Evolutionary conservation across 2,888 invertebrate genomes (phyloP).

Genomic region (Teinopalpus imperialis): DNA sequence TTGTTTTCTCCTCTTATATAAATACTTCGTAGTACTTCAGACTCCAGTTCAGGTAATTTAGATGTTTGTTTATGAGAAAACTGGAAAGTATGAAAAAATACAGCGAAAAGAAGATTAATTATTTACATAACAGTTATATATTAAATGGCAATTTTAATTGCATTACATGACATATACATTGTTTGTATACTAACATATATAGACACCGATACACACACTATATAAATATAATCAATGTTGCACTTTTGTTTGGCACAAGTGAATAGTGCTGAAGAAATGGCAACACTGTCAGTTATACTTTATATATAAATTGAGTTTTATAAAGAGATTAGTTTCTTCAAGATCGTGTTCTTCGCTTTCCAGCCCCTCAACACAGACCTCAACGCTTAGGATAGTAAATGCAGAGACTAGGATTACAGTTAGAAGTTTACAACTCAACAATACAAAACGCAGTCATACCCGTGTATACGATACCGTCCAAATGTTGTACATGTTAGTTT

Average conservation of each 20-base stretch:
- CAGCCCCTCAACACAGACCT: slow-evolving; percentile 13
- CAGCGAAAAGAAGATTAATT: background rate
- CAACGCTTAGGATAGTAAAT: slow-evolving; percentile 41
- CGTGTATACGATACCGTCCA: background rate
- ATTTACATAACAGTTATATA: slow-evolving; percentile 2
- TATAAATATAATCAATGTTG: background rate
- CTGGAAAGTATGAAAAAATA: slow-evolving; percentile 20
- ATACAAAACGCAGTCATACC: background rate
- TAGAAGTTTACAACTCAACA: slow-evolving; percentile 2
- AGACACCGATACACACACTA: slow-evolving; percentile 8
- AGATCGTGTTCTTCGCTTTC: slow-evolving; percentile 7
- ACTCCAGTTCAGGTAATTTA: slow-evolving; percentile 19
- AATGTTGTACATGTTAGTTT: slow-evolving; percentile 4
- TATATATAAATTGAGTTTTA: no score
- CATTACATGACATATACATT: slow-evolving; percentile 6
- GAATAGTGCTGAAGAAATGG: no score
- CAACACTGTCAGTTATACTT: no score
- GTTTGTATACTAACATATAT: slow-evolving; percentile 1
- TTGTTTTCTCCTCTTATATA: no score
- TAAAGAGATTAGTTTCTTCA: no score
- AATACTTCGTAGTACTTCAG: no score
- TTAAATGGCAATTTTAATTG: slow-evolving; percentile 7
- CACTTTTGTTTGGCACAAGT: background rate
- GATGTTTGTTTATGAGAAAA: slow-evolving; percentile 13
- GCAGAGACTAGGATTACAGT: slow-evolving; percentile 46